These are phyloP conservation scores for Drosophila bifasciata DNA, from an alignment of 1,140 invertebrate genomes.

Conservation along the genomic window DNA sequence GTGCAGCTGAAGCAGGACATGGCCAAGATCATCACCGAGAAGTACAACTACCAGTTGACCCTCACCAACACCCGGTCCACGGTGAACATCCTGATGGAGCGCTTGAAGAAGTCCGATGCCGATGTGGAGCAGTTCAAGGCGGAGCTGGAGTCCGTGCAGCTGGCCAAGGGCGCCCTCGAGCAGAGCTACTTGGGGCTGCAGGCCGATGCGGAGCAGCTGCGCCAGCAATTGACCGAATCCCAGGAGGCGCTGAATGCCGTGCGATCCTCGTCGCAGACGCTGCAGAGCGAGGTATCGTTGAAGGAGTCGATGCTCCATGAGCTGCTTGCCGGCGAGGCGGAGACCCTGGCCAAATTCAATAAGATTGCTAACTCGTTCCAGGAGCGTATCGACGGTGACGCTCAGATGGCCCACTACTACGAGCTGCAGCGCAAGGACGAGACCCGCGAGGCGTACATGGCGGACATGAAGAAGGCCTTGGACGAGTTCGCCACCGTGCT, in stretches of 20 bases:
- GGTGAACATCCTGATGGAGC: constrained; percentile 85
- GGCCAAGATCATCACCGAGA: constrained; percentile 83
- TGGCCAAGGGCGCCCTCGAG: constrained; percentile 84
- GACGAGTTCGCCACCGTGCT: constrained; percentile 82
- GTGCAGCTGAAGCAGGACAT: constrained; percentile 82
- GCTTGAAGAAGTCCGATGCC: constrained; percentile 85
- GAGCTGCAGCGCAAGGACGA: constrained; percentile 82
- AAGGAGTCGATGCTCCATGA: constrained; percentile 83
- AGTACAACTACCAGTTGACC: constrained; percentile 85
- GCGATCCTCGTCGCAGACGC: constrained; percentile 67
- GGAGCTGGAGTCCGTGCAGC: constrained; percentile 84
- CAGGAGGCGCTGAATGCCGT: constrained; percentile 62
- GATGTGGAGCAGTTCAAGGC: constrained; percentile 85
- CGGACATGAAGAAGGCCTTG: constrained; percentile 81
- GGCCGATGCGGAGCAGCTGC: constrained; percentile 79
- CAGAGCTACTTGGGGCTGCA: constrained; percentile 79
- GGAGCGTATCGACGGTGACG: constrained; percentile 79
- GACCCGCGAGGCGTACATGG: constrained; percentile 79
- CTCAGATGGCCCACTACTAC: constrained; percentile 76
- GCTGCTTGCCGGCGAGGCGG: constrained; percentile 78
- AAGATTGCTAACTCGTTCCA: constrained; percentile 84
- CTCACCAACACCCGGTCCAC: constrained; percentile 84
- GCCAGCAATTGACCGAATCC: constrained; percentile 76
- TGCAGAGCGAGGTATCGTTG: constrained; percentile 81
- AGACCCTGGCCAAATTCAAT: constrained; percentile 84